phyloP scores from a whole-genome alignment of 2,797 vertebrate genomes.

The Phylloscopus collybita region DNA sequence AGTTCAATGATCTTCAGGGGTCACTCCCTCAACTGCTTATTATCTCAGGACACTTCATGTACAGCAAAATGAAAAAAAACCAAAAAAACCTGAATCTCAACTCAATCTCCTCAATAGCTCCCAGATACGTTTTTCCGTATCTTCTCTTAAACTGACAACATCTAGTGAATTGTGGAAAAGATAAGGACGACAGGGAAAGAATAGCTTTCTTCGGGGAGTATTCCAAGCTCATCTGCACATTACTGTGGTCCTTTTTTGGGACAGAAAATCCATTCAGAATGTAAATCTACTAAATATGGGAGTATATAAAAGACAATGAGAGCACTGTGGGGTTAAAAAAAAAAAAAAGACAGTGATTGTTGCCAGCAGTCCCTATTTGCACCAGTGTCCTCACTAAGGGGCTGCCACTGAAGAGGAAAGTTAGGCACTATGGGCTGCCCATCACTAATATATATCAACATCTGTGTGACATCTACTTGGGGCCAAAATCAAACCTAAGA shows the following conservation, averaged over 20 bases:
- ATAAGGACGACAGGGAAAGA: not conserved
- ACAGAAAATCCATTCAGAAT: not conserved
- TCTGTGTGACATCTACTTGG: not conserved
- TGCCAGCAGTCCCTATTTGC: not conserved
- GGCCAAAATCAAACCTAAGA: not conserved
- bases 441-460: not conserved
- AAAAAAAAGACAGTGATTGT: not conserved
- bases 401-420: not conserved
- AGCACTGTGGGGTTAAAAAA: not conserved
- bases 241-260: not conserved
- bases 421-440: not conserved
- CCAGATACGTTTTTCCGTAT: not conserved
- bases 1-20: not conserved
- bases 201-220: not conserved
- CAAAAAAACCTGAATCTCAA: not conserved
- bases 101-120: not conserved
- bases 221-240: not conserved
- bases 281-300: not conserved
- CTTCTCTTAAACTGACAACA: not conserved
- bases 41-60: not conserved
- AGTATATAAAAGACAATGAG: not conserved
- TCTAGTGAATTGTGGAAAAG: not conserved
- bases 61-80: not conserved
- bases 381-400: not conserved
- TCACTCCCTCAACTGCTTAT: not conserved